A percentile compares a stretch with the other conserved stretches of the same genome.
phyloP scores from a whole-genome alignment of 2,797 vertebrate species.

The Gila robusta region DNA sequence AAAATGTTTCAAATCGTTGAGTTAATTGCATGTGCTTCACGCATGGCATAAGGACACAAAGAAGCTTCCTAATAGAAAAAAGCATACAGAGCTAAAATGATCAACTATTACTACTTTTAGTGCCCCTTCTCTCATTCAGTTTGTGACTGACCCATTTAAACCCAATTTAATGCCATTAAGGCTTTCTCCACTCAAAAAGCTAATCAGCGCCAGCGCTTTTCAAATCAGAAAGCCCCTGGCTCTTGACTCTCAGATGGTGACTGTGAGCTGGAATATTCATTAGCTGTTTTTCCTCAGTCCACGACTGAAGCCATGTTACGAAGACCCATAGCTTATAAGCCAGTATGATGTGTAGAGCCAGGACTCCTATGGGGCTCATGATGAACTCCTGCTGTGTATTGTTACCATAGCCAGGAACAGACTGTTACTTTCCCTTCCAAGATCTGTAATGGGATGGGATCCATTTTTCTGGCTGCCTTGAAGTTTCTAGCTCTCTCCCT shows the following conservation, averaged over 20 bases:
- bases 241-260: conserved; percentile 22
- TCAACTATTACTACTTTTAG: not conserved
- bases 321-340: not conserved
- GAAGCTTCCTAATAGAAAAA: not conserved
- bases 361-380: not conserved
- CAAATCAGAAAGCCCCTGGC: conserved; percentile 10
- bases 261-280: conserved; percentile 30
- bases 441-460: conserved; percentile 11
- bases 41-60: not conserved
- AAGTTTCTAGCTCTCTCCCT: not conserved
- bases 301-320: not conserved
- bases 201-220: conserved; percentile 21
- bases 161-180: not conserved
- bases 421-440: conserved; percentile 26
- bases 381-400: conserved; percentile 13
- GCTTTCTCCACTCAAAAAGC: not conserved
- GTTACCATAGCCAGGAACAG: conserved; percentile 32
- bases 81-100: not conserved
- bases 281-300: not conserved
- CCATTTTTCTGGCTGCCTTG: not conserved
- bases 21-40: not conserved
- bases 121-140: not conserved
- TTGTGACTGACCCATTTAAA: conserved; percentile 10
- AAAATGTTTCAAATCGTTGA: not conserved
- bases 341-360: conserved; percentile 12